Evolutionary conservation across 2,888 invertebrate genomes (phyloP).

Genomic region (Scaptomyza flava): DNA sequence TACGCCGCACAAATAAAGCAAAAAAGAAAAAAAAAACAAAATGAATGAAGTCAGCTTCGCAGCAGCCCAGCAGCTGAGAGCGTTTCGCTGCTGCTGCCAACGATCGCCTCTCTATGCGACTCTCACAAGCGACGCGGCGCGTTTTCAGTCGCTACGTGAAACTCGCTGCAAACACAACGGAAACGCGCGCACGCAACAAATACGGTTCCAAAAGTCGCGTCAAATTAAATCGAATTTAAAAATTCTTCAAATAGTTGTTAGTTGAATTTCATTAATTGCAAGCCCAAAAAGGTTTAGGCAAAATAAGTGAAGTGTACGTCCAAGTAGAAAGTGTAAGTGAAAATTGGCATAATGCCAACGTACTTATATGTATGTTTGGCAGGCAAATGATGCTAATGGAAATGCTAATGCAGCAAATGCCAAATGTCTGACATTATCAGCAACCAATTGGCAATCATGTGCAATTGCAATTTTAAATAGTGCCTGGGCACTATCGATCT

Average conservation of each 20-base stretch:
- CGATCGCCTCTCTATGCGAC: conserved; percentile 41
- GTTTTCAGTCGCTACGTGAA: conserved; percentile 68
- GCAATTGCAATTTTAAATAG: conserved; percentile 38
- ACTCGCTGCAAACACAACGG: conserved; percentile 58
- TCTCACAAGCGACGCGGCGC: conserved; percentile 32
- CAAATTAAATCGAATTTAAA: conserved; percentile 14
- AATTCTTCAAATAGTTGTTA: conserved; percentile 5
- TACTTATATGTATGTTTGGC: conserved; percentile 1
- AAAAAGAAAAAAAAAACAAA: neutral
- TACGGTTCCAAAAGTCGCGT: conserved; percentile 34
- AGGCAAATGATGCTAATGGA: conserved; percentile 29
- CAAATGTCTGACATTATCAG: conserved; percentile 73
- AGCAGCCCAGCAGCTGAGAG: conserved; percentile 50
- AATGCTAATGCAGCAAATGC: conserved; percentile 44
- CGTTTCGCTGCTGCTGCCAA: conserved; percentile 9
- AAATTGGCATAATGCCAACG: conserved; percentile 22
- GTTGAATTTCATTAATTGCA: conserved; percentile 16
- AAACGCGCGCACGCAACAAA: conserved; percentile 44
- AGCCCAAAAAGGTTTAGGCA: neutral
- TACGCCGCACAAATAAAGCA: conserved; percentile 23
- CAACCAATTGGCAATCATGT: conserved; percentile 40
- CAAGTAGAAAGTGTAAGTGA: conserved; percentile 75
- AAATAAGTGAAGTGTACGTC: conserved; percentile 15
- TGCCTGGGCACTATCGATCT: conserved; percentile 17
- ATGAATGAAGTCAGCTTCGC: conserved; percentile 16